Base-by-base conservation (phyloP, 2,113 vertebrate genomes). In the Mesitornis unicolor region DNA sequence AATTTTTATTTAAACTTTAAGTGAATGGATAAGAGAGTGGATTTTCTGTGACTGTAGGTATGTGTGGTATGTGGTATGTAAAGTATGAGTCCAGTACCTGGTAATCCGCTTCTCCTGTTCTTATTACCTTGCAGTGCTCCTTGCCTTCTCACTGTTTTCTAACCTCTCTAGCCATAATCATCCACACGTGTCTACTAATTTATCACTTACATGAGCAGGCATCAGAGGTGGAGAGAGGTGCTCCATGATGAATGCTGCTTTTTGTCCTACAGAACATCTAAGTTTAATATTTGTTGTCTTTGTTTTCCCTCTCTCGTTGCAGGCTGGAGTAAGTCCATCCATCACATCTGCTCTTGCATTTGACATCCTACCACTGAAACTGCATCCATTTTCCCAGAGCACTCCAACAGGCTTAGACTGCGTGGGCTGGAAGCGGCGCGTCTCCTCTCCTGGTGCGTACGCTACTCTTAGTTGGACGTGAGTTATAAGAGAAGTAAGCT, bases 321-420 rank as follows among this genome's bases (percentile, higher is more conserved):
- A 99, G 98, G 82, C 85, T 68, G 95, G 95, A 87, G 84, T 91
- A 61, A 97, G 96, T 87, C 86, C 89, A 42, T 88, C 92, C 28
- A 16, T 96, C 63, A 76, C 84, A 10, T 93, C 97, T 69, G 74
- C 97, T 54, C 92, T 96, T 77, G 91, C 95, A 80, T 98, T 98
- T 80, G 89, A 92, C 36, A 91, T 96, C 26, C 97, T 97, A 53
- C 95, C 97, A 1, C 96, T 98, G 90, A 98, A 98, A 76, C 94
- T 97, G 65, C 98, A 98, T 31, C 89, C 97, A 1, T 98, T 99
- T 96, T 99, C 99, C 47, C 98, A 98, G 95, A 99, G 99, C 96
- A 99, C 98, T 31, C 99, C 99, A 0, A 96, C 97, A 2, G 98
- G 98, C 76, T 96, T 99, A 73, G 98, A 99, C 97, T 98, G 97